Evolutionary conservation across 2,113 vertebrate species (phyloP), one percentile per base, ranked within the genome.

Genomic region (Zosterops lateralis): DNA sequence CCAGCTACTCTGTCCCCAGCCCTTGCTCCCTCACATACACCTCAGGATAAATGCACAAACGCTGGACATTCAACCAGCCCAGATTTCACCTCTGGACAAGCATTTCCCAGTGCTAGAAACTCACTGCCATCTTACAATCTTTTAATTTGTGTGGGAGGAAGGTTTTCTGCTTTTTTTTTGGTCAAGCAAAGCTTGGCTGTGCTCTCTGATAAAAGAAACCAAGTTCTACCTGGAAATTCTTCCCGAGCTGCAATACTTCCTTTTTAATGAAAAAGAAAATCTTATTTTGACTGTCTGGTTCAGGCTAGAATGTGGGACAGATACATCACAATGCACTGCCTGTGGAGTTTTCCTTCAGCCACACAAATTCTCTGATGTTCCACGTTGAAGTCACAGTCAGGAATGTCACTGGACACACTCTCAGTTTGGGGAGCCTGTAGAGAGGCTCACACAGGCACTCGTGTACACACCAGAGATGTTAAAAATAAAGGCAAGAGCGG

Each of bases 401-500:
- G 71, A 79, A 25, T 26, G n/a, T 4, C n/a, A 67, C 47, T 1
- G 56, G 89, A 62, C 91, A 77, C 12, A 8, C 24, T 36, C 53
- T 40, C 6, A 0, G 16, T 1, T 16, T 25, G 58, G 42, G 26
- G 19, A 50, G 10, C 36, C 9, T 1, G 40, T 1, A 7, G 4
- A 71, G 42, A 56, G 45, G 58, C 58, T 80, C 91, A 51, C 67
- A 64, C 31, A 36, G 15, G 34, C 68, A 28, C 72, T 64, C n/a
- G 12, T 4, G 19, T 72, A 54, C 57, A 24, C 1, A 5, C 48
- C 73, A 53, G 45, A 57, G 76, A 89, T 25, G 31, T 95, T 92
- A 84, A 94, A 93, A 91, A 90, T 92, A 96, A 91, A 91, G 82
- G 92, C 79, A 84, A 54, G 90, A 88, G 77, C 29, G 71, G 87